Evolutionary conservation across 2,113 vertebrate species (phyloP), one percentile per base, ranked within the genome.

Genomic region (Shinisaurus crocodilurus): DNA sequence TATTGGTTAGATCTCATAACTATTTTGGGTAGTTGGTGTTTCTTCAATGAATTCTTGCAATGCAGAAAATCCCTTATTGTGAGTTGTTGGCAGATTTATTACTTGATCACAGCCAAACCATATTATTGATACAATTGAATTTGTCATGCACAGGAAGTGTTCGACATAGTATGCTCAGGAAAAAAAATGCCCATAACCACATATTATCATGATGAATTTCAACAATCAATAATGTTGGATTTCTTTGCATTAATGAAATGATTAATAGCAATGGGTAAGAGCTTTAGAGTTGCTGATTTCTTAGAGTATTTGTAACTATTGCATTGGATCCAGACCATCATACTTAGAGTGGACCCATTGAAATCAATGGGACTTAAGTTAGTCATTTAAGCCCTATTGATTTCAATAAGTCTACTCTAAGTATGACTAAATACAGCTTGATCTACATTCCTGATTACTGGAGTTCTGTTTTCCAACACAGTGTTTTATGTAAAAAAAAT

Each of bases 391-490:
- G 43, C 9, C 23, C 43, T n/a, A 29, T 43, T 27, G 6, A 45
- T 77, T 77, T 45, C 40, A 77, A 3, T 77, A 20, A 9, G 25
- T 25, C 37, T 20, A 43, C 40, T 20, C n/a, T 40, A 40, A 20
- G 72, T 12, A 20, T n/a, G n/a, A 40, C 18, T 75, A 75, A 75
- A 12, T 32, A 45, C 40, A 48, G 23, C 27, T 69, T n/a, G 65
- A 67, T 76, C 37, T n/a, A 20, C 48, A 90, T 32, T 79, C 37
- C 88, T 45, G 45, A 90, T 86, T 89, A 5, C 25, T 27, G 20
- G 48, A 57, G 75, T 92, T 94, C 82, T 83, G 37, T 84, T 85
- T 85, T 85, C 10, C 87, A 89, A 95, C 74, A 13, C 3, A 90
- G 8, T 85, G 32, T 3, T 79, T 92, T 63, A 67, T 57, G 74